Evolutionary conservation across 2,113 vertebrate species (phyloP), one percentile per base, ranked within the genome.

Genomic region (Tretioscincus oriximinensis): DNA sequence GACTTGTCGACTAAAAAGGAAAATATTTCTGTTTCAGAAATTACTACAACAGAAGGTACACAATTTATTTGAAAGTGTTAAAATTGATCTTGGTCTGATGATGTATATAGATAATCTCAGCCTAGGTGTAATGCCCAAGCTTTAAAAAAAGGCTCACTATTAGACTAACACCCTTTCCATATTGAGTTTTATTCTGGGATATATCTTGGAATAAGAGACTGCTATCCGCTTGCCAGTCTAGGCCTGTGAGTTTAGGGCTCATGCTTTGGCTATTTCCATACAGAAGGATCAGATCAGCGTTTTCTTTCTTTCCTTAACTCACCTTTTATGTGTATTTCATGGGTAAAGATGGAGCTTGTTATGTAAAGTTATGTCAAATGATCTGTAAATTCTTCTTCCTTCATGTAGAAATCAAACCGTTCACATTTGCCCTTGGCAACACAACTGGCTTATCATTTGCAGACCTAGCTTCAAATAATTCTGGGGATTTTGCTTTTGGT

Each of bases 401-500:
- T 69, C 91, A 54, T 78, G 76, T 31, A 87, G 95, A 92, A 90
- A 91, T 69, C 76, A 93, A 74, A 78, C 28, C 77, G n/a, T 35
- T 85, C 73, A 84, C 87, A 3, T 96, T 99, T 92, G 92, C 94
- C 64, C 97, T 98, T 41, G 87, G 81, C 81, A 86, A 88, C 61
- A 21, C 65, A 1, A 79, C 87, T 45, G 94, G 93, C 47, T 92
- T 96, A 64, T 97, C 98, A 41, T 99, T 99, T 95, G 97, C 97
- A 71, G 98, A 98, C 73, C 90, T 99, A 93, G 97, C 98, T 86
- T 93, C 96, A 77, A 96, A 86, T 86, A 96, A 93, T 80, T 95
- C 95, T 1, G 95, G 93, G 51, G 96, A 95, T 51, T 99, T 95
- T 94, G 95, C 97, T 63, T 99, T 99, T 95, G 97, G 97, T 75